These are phyloP conservation scores for Crotalus horridus DNA, from an alignment of 2,113 vertebrate species.

Conservation along the genomic window DNA sequence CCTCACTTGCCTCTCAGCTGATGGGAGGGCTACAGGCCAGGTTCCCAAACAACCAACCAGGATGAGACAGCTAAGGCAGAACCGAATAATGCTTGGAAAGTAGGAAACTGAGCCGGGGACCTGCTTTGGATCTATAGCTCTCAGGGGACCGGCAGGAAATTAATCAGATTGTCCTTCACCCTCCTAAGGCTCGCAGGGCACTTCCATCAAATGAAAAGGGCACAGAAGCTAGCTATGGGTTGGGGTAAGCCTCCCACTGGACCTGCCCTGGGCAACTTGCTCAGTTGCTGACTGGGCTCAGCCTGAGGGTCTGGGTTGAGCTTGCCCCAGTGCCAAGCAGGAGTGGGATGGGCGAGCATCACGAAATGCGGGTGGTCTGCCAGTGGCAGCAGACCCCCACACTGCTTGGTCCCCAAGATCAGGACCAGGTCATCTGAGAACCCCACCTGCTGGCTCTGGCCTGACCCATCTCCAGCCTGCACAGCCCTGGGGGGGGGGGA, in stretches of 20 bases:
- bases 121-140: neutral
- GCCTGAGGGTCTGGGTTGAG: neutral
- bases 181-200: neutral
- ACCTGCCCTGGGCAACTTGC: neutral
- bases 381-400: neutral
- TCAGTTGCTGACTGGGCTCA: neutral
- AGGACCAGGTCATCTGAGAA: neutral
- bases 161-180: neutral
- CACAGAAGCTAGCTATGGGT: neutral
- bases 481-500: neutral
- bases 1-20: neutral
- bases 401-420: neutral
- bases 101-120: neutral
- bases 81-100: neutral
- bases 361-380: accelerated
- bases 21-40: neutral
- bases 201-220: neutral
- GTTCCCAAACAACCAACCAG: neutral
- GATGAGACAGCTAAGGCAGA: neutral
- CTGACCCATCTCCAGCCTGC: neutral
- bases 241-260: neutral
- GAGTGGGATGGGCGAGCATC: neutral
- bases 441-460: neutral
- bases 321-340: neutral
- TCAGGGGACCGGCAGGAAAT: neutral